These are phyloP conservation scores for Andrena minutula DNA, from an alignment of 2,888 invertebrate genomes.

Conservation along the genomic window DNA sequence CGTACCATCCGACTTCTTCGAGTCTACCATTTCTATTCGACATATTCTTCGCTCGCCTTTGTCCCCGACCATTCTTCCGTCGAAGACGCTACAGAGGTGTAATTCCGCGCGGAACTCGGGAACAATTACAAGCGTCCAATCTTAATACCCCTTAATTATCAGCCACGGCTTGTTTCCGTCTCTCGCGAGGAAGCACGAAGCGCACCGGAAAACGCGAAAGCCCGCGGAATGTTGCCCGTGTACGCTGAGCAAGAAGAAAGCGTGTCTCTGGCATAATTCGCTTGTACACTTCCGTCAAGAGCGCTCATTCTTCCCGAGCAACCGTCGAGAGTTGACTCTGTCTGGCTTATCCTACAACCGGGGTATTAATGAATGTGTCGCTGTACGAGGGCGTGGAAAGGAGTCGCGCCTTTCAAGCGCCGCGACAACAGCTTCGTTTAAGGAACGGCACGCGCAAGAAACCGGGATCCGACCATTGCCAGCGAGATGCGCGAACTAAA, in stretches of 20 bases:
- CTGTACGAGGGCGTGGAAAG: slow-evolving; percentile 17
- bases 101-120: slow-evolving; percentile 8
- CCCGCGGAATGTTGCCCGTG: slow-evolving; percentile 28
- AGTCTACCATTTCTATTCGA: not conserved
- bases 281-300: slow-evolving; percentile 54
- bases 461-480: not conserved
- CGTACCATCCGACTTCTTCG: not conserved
- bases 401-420: slow-evolving; percentile 24
- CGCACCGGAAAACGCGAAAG: slow-evolving; percentile 24
- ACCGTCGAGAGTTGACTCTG: slow-evolving; percentile 61
- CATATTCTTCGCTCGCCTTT: not conserved
- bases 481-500: not conserved
- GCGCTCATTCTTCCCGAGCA: slow-evolving; percentile 51
- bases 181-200: slow-evolving; percentile 20
- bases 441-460: not conserved
- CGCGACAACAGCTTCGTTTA: slow-evolving; percentile 30
- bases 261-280: slow-evolving; percentile 53
- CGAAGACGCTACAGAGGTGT: not conserved
- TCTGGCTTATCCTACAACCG: slow-evolving; percentile 54
- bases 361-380: slow-evolving; percentile 57
- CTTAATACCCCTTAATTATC: slow-evolving; percentile 42
- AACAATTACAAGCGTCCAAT: slow-evolving; percentile 31
- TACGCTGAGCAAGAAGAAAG: slow-evolving; percentile 19
- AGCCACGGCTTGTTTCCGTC: slow-evolving; percentile 30
- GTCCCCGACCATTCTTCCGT: not conserved